Base-by-base conservation (phyloP, 1,140 invertebrate genomes). In the Pseudomyrmex dendroicus region DNA sequence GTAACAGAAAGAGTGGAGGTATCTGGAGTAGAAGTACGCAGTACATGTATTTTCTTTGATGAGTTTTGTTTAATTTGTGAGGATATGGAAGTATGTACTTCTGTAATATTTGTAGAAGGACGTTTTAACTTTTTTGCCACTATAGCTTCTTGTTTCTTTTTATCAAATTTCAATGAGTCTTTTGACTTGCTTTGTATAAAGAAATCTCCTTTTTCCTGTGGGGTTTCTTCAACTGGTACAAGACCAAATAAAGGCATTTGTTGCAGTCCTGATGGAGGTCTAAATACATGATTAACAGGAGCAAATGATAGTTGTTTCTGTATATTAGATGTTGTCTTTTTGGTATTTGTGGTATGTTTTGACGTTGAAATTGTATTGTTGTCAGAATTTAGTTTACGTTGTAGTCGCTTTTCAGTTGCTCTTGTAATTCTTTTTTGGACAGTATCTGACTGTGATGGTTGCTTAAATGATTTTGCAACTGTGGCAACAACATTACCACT, bases 331-430 rank as follows among this genome's bases (percentile, higher is more conserved):
- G 15, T 73, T 2, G 12, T 1, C 0, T 13, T 70, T 22, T 48
- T 50, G 2, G 46, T 70, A 15, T 44, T 67, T 35, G 48, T 12
- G 0, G 15, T 2, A 20, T 44, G 15, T 56, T 73, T 86, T n/a
- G n/a, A 22, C 15, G 2, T 35, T 13, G 56, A 73, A 61, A 54
- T 12, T 52, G 57, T 48, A 61, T 89, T 80, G 57, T 77, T 80
- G 57, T 77, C 57, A 56, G 7, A 12, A 20, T 2, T 52, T 57
- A 80, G 67, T 85, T 92, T 94, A 0, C 83, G 77, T 46, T 86
- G 91, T 8, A 92, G 74, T 67, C 91, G 86, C 76, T 93, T 94
- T 73, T 90, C 90, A 17, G 92, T 93, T 56, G 89, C 91, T 77
- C 85, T 88, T 54, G 92, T 93, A 12, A 94, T 73, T 78, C 86